phyloP scores from a whole-genome alignment of 2,113 vertebrate genomes.

The Perca fluviatilis region DNA sequence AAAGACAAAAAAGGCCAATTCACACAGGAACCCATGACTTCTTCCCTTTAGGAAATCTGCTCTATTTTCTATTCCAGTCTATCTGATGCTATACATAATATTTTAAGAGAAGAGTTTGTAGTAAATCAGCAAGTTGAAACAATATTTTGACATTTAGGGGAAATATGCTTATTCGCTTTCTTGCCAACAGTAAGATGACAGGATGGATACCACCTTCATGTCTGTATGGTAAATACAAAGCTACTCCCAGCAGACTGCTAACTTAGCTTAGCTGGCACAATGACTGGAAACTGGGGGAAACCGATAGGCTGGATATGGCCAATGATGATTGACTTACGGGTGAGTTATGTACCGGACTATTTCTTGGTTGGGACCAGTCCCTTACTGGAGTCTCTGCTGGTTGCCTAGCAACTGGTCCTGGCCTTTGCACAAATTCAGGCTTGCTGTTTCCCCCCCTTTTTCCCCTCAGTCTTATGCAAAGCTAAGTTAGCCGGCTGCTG shows the following conservation, averaged over 20 bases:
- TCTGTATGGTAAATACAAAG: neutral
- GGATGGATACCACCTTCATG: no score
- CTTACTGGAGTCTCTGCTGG: neutral
- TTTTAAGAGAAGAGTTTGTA: neutral
- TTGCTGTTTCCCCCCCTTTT: no score
- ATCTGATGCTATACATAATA: neutral
- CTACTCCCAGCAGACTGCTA: neutral
- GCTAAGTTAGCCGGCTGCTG: no score
- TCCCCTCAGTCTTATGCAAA: no score
- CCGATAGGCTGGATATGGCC: no score
- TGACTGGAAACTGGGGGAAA: neutral
- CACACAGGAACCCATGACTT: neutral
- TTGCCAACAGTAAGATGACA: neutral
- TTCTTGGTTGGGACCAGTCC: neutral
- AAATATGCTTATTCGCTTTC: neutral
- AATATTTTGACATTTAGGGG: neutral
- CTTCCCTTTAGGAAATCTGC: neutral
- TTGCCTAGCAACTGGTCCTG: neutral
- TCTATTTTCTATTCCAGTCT: neutral
- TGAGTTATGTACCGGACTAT: neutral
- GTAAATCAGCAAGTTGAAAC: neutral
- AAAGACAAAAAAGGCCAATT: neutral
- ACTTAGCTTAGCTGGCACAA: neutral
- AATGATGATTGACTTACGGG: neutral
- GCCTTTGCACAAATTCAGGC: neutral